phyloP scores from a whole-genome alignment of 2,797 vertebrate genomes.

The Acanthurus tractus region DNA sequence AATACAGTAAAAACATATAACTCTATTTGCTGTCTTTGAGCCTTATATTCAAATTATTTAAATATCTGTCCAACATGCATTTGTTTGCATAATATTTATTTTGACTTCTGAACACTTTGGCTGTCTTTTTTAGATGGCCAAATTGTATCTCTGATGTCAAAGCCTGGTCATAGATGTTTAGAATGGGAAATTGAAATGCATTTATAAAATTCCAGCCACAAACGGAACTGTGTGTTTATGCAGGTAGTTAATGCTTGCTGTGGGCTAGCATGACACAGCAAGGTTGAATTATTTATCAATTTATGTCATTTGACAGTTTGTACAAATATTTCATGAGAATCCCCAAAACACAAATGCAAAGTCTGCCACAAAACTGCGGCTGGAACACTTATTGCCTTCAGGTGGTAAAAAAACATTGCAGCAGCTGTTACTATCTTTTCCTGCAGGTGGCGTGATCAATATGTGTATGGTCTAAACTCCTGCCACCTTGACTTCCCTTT shows the following conservation, averaged over 20 bases:
- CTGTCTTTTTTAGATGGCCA: background rate
- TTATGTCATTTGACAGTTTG: background rate
- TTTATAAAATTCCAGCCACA: background rate
- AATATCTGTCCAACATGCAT: background rate
- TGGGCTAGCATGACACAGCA: background rate
- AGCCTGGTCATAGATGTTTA: background rate
- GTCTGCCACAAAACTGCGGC: background rate
- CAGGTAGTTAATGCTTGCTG: background rate
- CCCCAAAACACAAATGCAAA: background rate
- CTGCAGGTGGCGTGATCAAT: slow-evolving; percentile 5
- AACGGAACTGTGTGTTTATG: background rate
- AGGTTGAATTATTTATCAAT: background rate
- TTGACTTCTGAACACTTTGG: background rate
- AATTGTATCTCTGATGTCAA: background rate
- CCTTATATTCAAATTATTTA: background rate
- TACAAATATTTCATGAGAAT: slow-evolving; percentile 4
- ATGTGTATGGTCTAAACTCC: slow-evolving; percentile 11
- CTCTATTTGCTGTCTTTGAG: background rate
- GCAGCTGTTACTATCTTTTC: slow-evolving; percentile 16
- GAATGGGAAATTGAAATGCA: background rate
- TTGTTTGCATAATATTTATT: background rate
- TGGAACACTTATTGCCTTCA: slow-evolving; percentile 9
- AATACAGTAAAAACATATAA: background rate
- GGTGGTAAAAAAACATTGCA: slow-evolving; percentile 13
- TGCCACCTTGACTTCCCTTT: slow-evolving; percentile 18